Base-by-base conservation (phyloP, 2,797 vertebrate species). In the Pristis pectinata region DNA sequence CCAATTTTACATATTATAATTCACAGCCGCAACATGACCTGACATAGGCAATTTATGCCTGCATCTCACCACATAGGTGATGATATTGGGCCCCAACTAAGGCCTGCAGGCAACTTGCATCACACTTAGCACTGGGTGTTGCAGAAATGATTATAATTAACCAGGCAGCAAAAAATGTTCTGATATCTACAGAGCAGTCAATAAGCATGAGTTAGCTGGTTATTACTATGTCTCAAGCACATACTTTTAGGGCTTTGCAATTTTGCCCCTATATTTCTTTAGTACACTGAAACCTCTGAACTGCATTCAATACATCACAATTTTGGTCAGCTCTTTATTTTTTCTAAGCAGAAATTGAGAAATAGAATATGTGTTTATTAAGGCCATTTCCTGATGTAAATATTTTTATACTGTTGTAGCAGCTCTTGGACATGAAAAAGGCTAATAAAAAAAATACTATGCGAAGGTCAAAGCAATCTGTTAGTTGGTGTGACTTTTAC, bases 401-500 rank as follows among this genome's bases (percentile, higher is more conserved):
- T 67, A 91, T 67, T 41, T 91, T 56, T 34, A 56, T 13, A 3
- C 82, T 41, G 19, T 67, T 67, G 64, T 67, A 61, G 59, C 17
- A 44, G 61, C n/a, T 91, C 19, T 37, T 91, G 19, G 87, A 37
- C 1, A 7, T 67, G n/a, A 91, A 91, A 67, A 91, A 8, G 22
- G 34, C 85, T 44, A 91, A 67, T 91, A 91, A 67, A 67, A n/a
- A 67, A 41, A 9, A 91, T 67, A 67, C 17, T 44, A 67, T 24
- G 37, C 87, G 67, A 67, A 91, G 87, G 61, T 67, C 61, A 91
- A 67, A 91, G 59, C 85, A 64, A 61, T 89, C 85, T 64, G 34
- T 89, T 89, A 89, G 59, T 37, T 91, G 87, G 59, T 67, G 87
- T 91, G 59, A 67, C 59, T 91, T 91, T 91, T 91, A 91, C 87